Evolutionary conservation across 2,113 vertebrate genomes (phyloP), one percentile per base, ranked within the genome.

Genomic region (Trinectes maculatus): DNA sequence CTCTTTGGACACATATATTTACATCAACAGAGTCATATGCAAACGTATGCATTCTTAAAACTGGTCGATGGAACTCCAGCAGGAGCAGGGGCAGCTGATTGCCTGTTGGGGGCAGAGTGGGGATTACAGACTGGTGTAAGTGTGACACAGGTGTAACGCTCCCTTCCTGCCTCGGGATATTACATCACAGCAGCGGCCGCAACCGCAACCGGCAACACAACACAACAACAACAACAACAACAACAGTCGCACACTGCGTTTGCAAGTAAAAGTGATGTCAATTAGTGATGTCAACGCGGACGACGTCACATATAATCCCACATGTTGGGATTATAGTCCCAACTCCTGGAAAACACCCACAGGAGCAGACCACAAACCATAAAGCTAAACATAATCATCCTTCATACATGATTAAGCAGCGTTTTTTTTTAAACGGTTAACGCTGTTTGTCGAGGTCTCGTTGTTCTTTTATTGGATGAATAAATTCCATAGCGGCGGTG

Each of bases 151-250:
- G 33, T 24, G 31, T 53, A 65, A 61, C 15, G 47, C 18, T 74
- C 53, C 19, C 28, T 49, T 51, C 26, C 57, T 18, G 69, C 44
- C 53, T 34, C 19, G 8, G 62, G 70, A 57, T 66, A 55, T 63
- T 18, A 47, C 10, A 53, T 69, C 77, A 74, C 29, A 60, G 24
- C 12, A 10, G 22, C 21, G 33, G 26, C 51, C 5, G 26, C 46
- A 73, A 79, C 74, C n/a, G 29, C 22, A 74, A 55, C 28, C 49
- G 74, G 59, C 77, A 51, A 70, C 85, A 64, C 78, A 48, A 82
- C 71, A 64, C 66, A 82, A 73, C 77, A 80, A 84, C 79, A 74
- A n/a, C n/a, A n/a, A n/a, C n/a, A 74, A 64, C 66, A 82, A 73
- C 77, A 80, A 84, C 79, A 74, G 75, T 44, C 74, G 64, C 26